Percentiles rank a stretch among this genome's conserved stretches.
These are phyloP conservation scores for Paedocypris sp. DNA, from an alignment of 2,113 vertebrate genomes.

Conservation along the genomic window DNA sequence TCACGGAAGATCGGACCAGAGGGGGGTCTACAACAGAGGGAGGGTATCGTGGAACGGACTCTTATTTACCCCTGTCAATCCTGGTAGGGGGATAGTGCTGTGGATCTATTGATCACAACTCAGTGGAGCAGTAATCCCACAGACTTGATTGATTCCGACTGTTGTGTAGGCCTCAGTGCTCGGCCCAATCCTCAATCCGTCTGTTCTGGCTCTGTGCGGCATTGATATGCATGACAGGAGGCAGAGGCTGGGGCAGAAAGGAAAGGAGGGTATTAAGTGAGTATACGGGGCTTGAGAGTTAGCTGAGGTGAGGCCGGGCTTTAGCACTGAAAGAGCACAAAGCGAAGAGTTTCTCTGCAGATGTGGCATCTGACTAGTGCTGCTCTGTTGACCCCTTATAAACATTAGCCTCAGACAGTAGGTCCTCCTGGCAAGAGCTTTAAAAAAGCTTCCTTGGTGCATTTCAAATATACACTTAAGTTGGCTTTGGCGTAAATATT, in stretches of 20 bases:
- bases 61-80: conserved; percentile 66
- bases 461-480: no score
- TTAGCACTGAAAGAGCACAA: conserved; percentile 46
- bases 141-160: conserved; percentile 68
- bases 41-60: conserved; percentile 47
- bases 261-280: conserved; percentile 51
- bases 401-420: background rate
- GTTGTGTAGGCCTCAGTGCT: conserved; percentile 59
- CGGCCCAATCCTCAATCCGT: conserved; percentile 57
- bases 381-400: background rate
- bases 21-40: conserved; percentile 10
- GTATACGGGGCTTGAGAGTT: conserved; percentile 49
- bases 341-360: conserved; percentile 30
- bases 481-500: no score
- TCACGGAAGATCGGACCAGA: conserved; percentile 26
- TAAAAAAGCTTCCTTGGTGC: no score
- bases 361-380: conserved; percentile 1
- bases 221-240: conserved; percentile 64
- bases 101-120: conserved; percentile 75
- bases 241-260: conserved; percentile 42
- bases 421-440: background rate
- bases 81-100: conserved; percentile 59
- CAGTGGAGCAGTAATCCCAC: conserved; percentile 66
- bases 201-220: conserved; percentile 42
- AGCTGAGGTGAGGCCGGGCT: conserved; percentile 54